A percentile compares a stretch with the other conserved stretches of the same genome.
phyloP scores from a whole-genome alignment of 2,797 vertebrate species.

The Spinus olivaceus region DNA sequence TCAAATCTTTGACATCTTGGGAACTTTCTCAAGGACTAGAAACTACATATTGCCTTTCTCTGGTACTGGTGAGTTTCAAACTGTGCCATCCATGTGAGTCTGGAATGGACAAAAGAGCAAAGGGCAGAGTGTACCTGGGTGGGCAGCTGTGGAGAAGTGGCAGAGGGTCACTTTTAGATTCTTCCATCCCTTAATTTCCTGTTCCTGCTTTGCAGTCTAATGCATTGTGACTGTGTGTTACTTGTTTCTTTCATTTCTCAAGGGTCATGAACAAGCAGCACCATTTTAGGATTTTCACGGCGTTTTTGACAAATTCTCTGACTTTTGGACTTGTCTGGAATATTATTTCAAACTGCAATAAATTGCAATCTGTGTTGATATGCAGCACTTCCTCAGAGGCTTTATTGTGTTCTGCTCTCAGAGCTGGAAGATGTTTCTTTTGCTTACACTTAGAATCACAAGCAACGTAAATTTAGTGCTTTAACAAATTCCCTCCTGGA shows the following conservation, averaged over 20 bases:
- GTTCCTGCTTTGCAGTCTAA: neutral
- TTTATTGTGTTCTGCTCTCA: neutral
- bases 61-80: neutral
- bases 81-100: fast-evolving
- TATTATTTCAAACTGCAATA: slow-evolving; percentile 7
- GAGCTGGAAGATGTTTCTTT: neutral
- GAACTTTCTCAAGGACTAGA: neutral
- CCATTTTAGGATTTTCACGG: neutral
- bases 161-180: neutral
- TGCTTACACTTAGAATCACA: neutral
- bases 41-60: neutral
- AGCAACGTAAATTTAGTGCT: neutral
- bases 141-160: neutral
- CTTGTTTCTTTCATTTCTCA: neutral
- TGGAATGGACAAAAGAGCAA: neutral
- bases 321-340: neutral
- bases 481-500: slow-evolving; percentile 33
- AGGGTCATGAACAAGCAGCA: neutral
- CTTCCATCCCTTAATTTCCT: neutral
- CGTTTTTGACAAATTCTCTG: neutral
- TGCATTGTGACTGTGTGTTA: neutral
- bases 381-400: neutral
- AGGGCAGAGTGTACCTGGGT: neutral
- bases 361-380: neutral
- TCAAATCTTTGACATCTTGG: neutral